Evolutionary conservation across 2,113 vertebrate species (phyloP).

Genomic region (Tyto alba): DNA sequence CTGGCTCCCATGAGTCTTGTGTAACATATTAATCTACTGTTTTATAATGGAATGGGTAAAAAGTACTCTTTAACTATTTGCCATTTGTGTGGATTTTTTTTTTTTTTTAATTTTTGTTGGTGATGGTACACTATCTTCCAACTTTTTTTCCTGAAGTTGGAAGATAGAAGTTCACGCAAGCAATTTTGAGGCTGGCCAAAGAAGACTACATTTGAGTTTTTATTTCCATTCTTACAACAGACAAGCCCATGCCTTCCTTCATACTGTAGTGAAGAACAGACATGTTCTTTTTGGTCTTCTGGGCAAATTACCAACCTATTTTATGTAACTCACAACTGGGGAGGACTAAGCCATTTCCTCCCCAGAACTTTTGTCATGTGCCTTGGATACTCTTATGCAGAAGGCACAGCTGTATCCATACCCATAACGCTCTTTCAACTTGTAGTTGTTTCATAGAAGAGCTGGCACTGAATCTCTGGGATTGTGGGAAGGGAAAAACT

Average conservation of each 20-base stretch:
- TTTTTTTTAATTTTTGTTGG: too few species aligned
- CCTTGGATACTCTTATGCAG: accelerated
- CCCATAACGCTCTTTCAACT: background rate
- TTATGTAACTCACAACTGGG: background rate
- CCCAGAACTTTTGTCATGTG: background rate
- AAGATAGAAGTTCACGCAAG: background rate
- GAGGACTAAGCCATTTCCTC: background rate
- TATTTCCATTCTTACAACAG: background rate
- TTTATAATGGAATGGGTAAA: background rate
- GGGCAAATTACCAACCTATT: background rate
- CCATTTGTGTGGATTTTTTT: background rate
- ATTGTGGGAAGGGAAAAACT: background rate
- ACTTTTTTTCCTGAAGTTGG: background rate
- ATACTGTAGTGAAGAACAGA: background rate
- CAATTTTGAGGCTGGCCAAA: background rate
- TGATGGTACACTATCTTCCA: too few species aligned
- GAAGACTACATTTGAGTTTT: background rate
- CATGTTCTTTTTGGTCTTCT: background rate
- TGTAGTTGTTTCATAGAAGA: background rate
- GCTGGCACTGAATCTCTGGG: background rate
- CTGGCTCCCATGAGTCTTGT: background rate
- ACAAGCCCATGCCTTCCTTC: background rate
- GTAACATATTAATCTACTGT: background rate
- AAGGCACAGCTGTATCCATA: background rate
- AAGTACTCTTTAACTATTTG: background rate